Percentiles rank a stretch among this genome's conserved stretches.
Evolutionary conservation across 2,113 vertebrate species (phyloP).

Genomic region (Marmota monax): DNA sequence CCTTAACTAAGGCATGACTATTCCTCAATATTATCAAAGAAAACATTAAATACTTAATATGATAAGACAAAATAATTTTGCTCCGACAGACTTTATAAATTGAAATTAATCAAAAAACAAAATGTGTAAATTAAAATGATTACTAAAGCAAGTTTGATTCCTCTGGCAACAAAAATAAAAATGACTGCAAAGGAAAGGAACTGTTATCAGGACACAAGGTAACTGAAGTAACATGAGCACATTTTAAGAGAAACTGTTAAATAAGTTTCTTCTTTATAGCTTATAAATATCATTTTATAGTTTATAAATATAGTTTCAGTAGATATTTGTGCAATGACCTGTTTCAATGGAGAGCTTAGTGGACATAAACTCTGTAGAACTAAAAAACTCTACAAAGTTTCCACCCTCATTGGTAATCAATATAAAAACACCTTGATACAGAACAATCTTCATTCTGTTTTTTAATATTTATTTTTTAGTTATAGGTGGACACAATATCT

Average conservation of each 20-base stretch:
- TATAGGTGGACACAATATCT: too few relatives aligned
- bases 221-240: neutral
- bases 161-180: conserved; percentile 76
- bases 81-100: conserved; percentile 64
- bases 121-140: conserved; percentile 67
- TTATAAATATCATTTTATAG: too few relatives aligned
- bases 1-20: neutral
- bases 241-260: conserved; percentile 54
- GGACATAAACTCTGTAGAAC: conserved; percentile 37
- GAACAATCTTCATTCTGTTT: conserved; percentile 65
- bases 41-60: conserved; percentile 53
- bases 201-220: conserved; percentile 27
- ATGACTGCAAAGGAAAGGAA: conserved; percentile 70
- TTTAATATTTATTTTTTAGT: too few relatives aligned
- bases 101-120: conserved; percentile 65
- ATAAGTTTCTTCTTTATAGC: conserved; percentile 59
- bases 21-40: conserved; percentile 17
- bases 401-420: conserved; percentile 47
- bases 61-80: conserved; percentile 69
- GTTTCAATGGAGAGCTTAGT: conserved; percentile 62
- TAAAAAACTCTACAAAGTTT: conserved; percentile 49
- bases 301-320: conserved; percentile 7
- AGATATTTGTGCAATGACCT: conserved; percentile 33
- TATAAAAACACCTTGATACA: conserved; percentile 48
- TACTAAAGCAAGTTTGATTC: conserved; percentile 65